Evolutionary conservation across 2,888 invertebrate genomes (phyloP).

Genomic region (Caenorhabditis plicata): DNA sequence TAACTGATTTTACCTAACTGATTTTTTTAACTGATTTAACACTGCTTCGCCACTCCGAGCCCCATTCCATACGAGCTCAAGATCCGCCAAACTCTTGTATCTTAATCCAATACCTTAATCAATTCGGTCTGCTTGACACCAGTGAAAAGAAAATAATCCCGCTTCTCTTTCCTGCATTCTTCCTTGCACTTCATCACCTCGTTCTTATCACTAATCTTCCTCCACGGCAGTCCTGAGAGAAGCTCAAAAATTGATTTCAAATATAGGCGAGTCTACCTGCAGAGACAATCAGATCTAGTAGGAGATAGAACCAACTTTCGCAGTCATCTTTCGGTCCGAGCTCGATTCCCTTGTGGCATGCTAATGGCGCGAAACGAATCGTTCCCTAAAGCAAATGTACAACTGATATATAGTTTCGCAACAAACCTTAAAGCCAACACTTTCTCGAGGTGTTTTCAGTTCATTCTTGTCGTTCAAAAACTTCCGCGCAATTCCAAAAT

Average conservation of each 20-base stretch:
- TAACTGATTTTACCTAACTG: too few relatives aligned
- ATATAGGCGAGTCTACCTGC: background rate
- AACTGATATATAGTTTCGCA: too few relatives aligned
- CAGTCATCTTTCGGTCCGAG: conserved; percentile 57
- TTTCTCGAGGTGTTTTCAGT: conserved; percentile 42
- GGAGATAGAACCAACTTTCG: conserved; percentile 59
- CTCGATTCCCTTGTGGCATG: conserved; percentile 49
- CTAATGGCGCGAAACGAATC: conserved; percentile 54
- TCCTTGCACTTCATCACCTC: conserved; percentile 47
- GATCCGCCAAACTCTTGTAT: conserved; percentile 47
- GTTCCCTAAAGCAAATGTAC: too few relatives aligned
- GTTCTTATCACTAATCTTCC: conserved; percentile 34
- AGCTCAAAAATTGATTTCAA: too few relatives aligned
- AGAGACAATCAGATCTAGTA: conserved; percentile 47
- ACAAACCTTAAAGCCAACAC: conserved; percentile 47
- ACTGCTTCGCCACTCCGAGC: conserved; percentile 46
- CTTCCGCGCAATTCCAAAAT: conserved; percentile 58
- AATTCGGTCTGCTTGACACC: background rate
- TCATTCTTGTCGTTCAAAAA: conserved; percentile 45
- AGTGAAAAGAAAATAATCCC: too few relatives aligned
- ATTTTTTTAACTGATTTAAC: too few relatives aligned
- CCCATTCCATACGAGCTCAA: conserved; percentile 47
- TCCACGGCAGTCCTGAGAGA: conserved; percentile 58
- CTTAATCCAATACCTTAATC: too few relatives aligned
- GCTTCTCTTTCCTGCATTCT: conserved; percentile 35